phyloP scores from a whole-genome alignment of 2,797 vertebrate genomes.

The Xiphorhynchus erythropygius region DNA sequence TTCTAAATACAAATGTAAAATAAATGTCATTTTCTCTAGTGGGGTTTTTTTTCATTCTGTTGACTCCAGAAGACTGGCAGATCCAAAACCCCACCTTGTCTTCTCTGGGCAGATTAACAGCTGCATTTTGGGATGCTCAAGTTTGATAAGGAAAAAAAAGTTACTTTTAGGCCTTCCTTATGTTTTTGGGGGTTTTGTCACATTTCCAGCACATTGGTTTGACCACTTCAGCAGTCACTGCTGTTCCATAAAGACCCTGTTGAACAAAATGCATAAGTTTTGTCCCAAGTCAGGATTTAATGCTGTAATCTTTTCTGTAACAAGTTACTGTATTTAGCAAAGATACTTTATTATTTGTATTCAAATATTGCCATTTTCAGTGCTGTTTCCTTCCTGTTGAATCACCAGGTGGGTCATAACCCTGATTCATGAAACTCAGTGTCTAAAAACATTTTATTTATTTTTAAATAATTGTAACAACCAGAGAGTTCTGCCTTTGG shows the following conservation, averaged over 20 bases:
- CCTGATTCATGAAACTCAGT: neutral
- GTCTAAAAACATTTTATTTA: neutral
- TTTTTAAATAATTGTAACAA: neutral
- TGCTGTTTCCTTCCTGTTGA: neutral
- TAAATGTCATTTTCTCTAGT: neutral
- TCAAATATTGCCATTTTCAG: neutral
- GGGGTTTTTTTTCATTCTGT: neutral
- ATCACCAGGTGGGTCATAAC: neutral
- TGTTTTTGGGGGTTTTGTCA: neutral
- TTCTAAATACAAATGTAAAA: neutral
- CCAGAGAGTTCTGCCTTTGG: neutral
- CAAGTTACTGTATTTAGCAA: neutral
- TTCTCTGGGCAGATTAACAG: neutral
- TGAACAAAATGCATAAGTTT: neutral
- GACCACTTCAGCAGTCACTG: neutral
- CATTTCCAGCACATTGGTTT: neutral
- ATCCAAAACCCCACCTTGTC: neutral
- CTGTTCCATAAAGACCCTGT: neutral
- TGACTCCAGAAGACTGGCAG: neutral
- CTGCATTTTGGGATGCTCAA: neutral
- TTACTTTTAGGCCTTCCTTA: neutral
- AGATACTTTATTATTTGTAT: neutral
- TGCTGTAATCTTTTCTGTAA: neutral
- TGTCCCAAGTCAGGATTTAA: neutral
- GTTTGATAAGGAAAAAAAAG: neutral